Conservation (phyloP, 1,140 invertebrate genomes). For the Tetragonula clypearis region DNA sequence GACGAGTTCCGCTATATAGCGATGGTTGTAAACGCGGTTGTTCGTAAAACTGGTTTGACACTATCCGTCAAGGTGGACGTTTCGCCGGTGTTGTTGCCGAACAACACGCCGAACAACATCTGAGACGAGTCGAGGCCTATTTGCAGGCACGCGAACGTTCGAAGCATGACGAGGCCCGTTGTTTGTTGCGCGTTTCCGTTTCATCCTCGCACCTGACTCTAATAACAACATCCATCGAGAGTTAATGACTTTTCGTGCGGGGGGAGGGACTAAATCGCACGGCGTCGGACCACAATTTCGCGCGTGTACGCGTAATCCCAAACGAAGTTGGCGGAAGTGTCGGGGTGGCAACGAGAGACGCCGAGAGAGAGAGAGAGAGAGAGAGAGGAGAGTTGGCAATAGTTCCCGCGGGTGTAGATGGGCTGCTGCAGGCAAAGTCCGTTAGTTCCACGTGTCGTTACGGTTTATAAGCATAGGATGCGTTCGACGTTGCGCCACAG, state of each 20-base stretch:
- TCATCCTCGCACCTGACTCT: conserved; percentile 8
- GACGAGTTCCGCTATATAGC: background rate
- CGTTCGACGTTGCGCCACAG: conserved; percentile 67
- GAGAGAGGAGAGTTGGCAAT: background rate
- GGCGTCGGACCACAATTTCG: conserved; percentile 22
- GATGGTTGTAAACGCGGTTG: background rate
- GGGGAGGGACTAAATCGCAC: conserved; percentile 9
- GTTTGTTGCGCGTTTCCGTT: conserved; percentile 16
- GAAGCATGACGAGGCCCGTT: background rate
- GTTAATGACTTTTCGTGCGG: conserved; percentile 33
- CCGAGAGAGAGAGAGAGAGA: background rate
- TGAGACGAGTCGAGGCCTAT: background rate
- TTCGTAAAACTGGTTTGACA: conserved; percentile 3
- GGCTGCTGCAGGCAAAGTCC: conserved; percentile 59
- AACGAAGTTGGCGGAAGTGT: conserved; percentile 44
- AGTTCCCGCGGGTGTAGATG: conserved; percentile 58
- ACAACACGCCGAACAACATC: background rate
- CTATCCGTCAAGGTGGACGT: background rate
- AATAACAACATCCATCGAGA: conserved; percentile 37
- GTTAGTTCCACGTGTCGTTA: conserved; percentile 79
- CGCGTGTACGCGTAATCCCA: conserved; percentile 41
- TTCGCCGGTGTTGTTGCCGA: background rate
- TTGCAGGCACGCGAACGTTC: background rate
- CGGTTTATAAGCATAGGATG: conserved; percentile 79
- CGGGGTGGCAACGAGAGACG: background rate